Evolutionary conservation across 2,888 invertebrate genomes (phyloP).

Genomic region (Epicampocera succincta): DNA sequence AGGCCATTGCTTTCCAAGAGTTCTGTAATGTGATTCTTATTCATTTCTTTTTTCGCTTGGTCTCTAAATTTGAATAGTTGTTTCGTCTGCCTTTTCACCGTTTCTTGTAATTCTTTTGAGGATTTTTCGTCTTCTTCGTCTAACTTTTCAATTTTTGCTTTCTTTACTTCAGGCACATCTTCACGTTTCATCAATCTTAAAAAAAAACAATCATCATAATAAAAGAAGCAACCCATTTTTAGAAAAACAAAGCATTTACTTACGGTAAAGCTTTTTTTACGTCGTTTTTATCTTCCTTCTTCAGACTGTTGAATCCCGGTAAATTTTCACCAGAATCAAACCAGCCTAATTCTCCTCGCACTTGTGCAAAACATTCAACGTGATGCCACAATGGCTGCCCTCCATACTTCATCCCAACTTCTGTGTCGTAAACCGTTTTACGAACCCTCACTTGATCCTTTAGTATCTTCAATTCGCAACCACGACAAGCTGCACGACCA

Average conservation of each 20-base stretch:
- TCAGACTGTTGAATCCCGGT: conserved; percentile 88
- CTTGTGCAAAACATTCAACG: conserved; percentile 92
- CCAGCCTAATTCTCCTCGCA: conserved; percentile 87
- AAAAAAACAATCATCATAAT: conserved; percentile 65
- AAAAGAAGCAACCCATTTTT: no score
- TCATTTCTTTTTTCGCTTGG: conserved; percentile 83
- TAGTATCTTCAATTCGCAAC: conserved; percentile 92
- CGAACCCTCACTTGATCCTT: conserved; percentile 89
- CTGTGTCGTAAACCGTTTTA: conserved; percentile 91
- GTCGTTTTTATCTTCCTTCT: conserved; percentile 86
- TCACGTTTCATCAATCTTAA: conserved; percentile 79
- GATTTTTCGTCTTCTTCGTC: conserved; percentile 83
- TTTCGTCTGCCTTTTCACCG: conserved; percentile 76
- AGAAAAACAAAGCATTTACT: conserved; percentile 75
- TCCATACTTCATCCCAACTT: conserved; percentile 90
- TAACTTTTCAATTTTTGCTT: conserved; percentile 86
- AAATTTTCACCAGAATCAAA: conserved; percentile 87
- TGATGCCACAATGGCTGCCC: conserved; percentile 96
- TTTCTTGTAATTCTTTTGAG: conserved; percentile 85
- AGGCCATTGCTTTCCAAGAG: conserved; percentile 89
- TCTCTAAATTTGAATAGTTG: conserved; percentile 85
- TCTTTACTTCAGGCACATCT: conserved; percentile 86
- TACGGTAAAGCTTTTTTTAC: conserved; percentile 86
- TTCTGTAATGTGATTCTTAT: conserved; percentile 84
- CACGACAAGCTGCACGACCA: conserved; percentile 89